Conservation (phyloP, 2,113 vertebrate genomes). For the Sprattus sprattus region DNA sequence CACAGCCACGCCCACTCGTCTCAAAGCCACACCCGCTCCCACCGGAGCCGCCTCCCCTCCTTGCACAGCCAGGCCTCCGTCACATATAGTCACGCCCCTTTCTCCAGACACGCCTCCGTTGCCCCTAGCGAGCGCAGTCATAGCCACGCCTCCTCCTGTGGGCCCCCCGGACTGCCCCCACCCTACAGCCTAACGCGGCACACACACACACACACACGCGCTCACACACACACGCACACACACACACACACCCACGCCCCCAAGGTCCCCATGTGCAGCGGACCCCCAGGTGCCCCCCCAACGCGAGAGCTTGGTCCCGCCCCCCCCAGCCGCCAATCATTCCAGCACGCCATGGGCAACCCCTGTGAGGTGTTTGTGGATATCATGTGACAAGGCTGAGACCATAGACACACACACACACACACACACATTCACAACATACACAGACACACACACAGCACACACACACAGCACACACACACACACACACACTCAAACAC, state of each 20-base stretch:
- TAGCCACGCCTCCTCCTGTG: slow-evolving; percentile 84
- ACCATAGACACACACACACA: slow-evolving; percentile 39
- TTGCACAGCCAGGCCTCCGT: slow-evolving; percentile 62
- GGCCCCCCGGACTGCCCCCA: slow-evolving; percentile 86
- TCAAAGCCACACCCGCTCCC: not conserved
- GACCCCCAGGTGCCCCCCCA: slow-evolving; percentile 85
- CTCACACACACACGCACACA: not conserved
- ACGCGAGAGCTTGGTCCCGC: slow-evolving; percentile 81
- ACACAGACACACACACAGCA: not conserved
- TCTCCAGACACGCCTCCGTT: slow-evolving; percentile 38
- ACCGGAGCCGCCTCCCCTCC: slow-evolving; percentile 5
- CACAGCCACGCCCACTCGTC: slow-evolving; percentile 56
- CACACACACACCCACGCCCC: slow-evolving; percentile 51
- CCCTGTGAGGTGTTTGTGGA: slow-evolving; percentile 98
- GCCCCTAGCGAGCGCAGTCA: slow-evolving; percentile 83
- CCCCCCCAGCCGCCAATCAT: slow-evolving; percentile 94
- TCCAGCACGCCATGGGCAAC: slow-evolving; percentile 97
- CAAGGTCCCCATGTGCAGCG: slow-evolving; percentile 67
- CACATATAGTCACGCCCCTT: slow-evolving; percentile 64
- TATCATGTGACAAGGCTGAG: slow-evolving; percentile 85
- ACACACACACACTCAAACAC: not conserved
- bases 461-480: not conserved
- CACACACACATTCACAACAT: not conserved
- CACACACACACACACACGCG: not conserved
- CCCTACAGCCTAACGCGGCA: slow-evolving; percentile 80